phyloP scores from a whole-genome alignment of 23 tunicate species.

The Ciona savignyi region DNA sequence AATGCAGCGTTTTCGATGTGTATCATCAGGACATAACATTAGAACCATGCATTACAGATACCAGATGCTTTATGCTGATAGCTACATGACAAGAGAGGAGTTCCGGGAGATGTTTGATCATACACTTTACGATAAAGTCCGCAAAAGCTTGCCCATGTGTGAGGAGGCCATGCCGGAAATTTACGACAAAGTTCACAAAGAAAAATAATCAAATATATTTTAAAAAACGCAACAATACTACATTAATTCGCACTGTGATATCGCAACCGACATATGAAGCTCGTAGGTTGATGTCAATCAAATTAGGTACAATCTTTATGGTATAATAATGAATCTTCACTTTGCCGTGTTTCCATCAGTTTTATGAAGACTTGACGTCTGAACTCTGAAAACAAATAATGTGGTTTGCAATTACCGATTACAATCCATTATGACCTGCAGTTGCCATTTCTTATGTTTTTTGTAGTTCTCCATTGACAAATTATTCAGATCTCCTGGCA shows the following conservation, averaged over 20 bases:
- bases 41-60: constrained; percentile 31
- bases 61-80: constrained; percentile 91
- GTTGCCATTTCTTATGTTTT: too few relatives aligned
- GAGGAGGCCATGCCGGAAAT: constrained; percentile 59
- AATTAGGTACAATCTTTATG: too few relatives aligned
- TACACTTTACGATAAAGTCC: constrained; percentile 50
- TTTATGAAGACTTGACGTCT: not conserved
- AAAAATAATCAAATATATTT: constrained; percentile 9
- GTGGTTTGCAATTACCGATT: not conserved
- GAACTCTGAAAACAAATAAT: not conserved
- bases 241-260: too few relatives aligned
- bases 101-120: constrained; percentile 84
- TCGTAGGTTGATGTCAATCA: not conserved
- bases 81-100: constrained; percentile 74
- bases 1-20: not conserved
- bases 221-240: not conserved
- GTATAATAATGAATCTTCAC: not conserved
- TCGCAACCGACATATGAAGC: not conserved
- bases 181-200: constrained; percentile 80
- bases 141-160: constrained; percentile 40
- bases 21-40: not conserved
- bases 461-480: too few relatives aligned
- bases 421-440: too few relatives aligned
- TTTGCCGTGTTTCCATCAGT: not conserved
- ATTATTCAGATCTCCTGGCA: too few relatives aligned